Evolutionary conservation across 2,797 vertebrate genomes (phyloP).

Genomic region (Knipowitschia caucasica): DNA sequence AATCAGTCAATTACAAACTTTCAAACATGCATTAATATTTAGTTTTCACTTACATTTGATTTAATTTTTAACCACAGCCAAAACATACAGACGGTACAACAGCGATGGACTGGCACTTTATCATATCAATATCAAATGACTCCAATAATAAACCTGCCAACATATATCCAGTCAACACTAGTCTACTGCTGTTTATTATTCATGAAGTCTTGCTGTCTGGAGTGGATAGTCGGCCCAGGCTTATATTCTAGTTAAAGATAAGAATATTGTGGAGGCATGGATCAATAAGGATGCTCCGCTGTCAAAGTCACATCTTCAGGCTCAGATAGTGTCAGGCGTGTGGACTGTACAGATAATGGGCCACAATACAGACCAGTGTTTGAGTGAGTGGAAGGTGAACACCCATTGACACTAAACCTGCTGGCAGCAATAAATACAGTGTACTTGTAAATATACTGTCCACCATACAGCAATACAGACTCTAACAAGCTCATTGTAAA

Average conservation of each 20-base stretch:
- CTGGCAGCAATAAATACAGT: not conserved
- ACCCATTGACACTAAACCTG: conserved; percentile 33
- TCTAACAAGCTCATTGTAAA: conserved; percentile 52
- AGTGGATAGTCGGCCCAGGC: not conserved
- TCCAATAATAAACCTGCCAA: too few species aligned
- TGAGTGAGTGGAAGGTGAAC: conserved; percentile 12
- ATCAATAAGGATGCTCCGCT: conserved; percentile 31
- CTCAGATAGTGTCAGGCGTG: conserved; percentile 17
- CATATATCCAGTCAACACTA: too few species aligned
- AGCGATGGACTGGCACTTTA: too few species aligned
- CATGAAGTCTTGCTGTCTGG: too few species aligned
- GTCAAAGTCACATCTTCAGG: conserved; percentile 13
- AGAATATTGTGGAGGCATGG: conserved; percentile 30
- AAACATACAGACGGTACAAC: too few species aligned
- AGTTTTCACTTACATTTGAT: too few species aligned
- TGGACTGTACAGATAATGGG: not conserved
- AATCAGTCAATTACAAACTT: too few species aligned
- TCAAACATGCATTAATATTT: too few species aligned
- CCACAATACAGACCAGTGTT: not conserved
- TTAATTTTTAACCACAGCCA: too few species aligned
- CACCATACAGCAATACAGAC: not conserved
- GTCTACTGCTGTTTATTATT: too few species aligned
- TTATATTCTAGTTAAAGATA: conserved; percentile 21
- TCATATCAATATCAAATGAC: too few species aligned
- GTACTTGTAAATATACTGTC: not conserved